A percentile compares a stretch with the other conserved stretches of the same genome.
phyloP scores from a whole-genome alignment of 2,888 invertebrate genomes.

The Tetranychus piercei region DNA sequence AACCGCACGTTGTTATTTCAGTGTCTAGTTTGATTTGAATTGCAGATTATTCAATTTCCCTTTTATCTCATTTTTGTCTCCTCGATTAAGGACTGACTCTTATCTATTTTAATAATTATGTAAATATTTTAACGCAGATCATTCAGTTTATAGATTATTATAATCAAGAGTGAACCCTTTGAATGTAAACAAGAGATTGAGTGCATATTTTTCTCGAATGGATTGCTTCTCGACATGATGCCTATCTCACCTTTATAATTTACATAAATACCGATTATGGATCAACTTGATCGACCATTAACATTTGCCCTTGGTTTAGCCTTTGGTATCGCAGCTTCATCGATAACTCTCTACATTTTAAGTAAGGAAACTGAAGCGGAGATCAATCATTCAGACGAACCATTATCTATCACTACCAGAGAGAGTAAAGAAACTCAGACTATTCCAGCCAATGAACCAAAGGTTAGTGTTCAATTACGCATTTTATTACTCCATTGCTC shows the following conservation, averaged over 20 bases:
- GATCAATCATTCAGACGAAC: not conserved
- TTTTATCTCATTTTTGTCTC: too few relatives aligned
- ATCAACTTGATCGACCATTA: constrained; percentile 3
- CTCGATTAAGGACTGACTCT: too few relatives aligned
- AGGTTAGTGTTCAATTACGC: not conserved
- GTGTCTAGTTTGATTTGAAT: too few relatives aligned
- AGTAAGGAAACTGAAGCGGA: constrained; percentile 2
- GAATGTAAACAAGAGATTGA: too few relatives aligned
- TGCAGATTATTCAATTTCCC: too few relatives aligned
- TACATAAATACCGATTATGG: not conserved
- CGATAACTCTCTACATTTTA: not conserved
- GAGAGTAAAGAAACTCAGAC: constrained; percentile 5
- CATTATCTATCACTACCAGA: not conserved
- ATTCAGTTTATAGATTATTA: too few relatives aligned
- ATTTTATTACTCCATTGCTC: not conserved
- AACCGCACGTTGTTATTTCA: too few relatives aligned
- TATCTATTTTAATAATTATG: too few relatives aligned
- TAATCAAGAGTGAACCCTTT: too few relatives aligned
- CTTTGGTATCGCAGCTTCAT: constrained; percentile 3
- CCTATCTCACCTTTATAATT: not conserved
- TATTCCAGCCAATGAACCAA: not conserved
- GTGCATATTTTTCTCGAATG: too few relatives aligned
- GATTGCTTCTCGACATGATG: not conserved
- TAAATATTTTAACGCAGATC: too few relatives aligned
- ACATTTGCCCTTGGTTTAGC: not conserved